phyloP scores from a whole-genome alignment of 2,113 vertebrate genomes.

The Oncorhynchus kisutch region DNA sequence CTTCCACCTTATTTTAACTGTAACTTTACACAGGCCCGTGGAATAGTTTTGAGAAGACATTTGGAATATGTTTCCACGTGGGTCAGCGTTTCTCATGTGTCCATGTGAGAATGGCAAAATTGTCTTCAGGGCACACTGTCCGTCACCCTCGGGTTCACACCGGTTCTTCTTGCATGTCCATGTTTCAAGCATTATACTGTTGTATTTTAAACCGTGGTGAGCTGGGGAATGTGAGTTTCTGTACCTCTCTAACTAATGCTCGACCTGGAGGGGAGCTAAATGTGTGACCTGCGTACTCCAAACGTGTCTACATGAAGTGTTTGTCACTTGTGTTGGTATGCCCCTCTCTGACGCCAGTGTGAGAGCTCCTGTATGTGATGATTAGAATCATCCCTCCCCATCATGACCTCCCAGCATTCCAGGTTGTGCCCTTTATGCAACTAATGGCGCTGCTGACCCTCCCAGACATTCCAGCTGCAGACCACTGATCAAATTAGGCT shows the following conservation, averaged over 20 bases:
- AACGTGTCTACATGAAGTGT: background rate
- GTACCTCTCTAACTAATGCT: background rate
- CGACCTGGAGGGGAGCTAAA: background rate
- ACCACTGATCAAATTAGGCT: constrained; percentile 35
- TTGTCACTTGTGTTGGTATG: constrained; percentile 33
- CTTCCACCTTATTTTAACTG: constrained; percentile 22
- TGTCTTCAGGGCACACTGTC: constrained; percentile 25
- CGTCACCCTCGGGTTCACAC: constrained; percentile 30
- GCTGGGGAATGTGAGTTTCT: constrained; percentile 3
- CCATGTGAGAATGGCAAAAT: constrained; percentile 19
- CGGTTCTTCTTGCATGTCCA: constrained; percentile 35
- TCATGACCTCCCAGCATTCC: constrained; percentile 63
- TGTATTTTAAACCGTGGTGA: constrained; percentile 39
- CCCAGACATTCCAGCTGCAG: constrained; percentile 43
- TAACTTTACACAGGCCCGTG: constrained; percentile 4
- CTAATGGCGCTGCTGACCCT: constrained; percentile 60
- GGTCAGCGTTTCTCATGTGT: constrained; percentile 20
- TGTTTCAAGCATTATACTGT: constrained; percentile 35
- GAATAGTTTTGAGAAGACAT: constrained; percentile 19
- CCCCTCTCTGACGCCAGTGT: constrained; percentile 31
- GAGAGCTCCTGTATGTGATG: constrained; percentile 40
- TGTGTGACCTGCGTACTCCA: background rate
- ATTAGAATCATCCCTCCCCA: constrained; percentile 48
- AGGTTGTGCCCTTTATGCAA: constrained; percentile 62
- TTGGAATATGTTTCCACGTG: constrained; percentile 28